A percentile compares a stretch with the other conserved stretches of the same genome.
phyloP scores from a whole-genome alignment of 2,797 vertebrate genomes.

The Myotis pilosus region DNA sequence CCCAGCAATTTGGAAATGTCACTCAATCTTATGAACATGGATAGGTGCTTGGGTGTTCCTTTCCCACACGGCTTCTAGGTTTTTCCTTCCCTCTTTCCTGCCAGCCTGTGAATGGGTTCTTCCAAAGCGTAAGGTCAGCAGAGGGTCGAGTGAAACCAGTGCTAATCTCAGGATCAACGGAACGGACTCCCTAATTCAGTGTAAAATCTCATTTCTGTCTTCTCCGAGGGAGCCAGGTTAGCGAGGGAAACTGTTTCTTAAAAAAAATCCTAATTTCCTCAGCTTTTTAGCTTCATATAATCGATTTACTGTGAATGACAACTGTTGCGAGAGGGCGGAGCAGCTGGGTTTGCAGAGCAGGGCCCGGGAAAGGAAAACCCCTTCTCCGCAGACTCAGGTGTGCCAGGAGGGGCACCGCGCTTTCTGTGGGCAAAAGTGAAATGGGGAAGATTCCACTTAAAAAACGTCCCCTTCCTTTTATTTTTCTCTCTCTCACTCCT shows the following conservation, averaged over 20 bases:
- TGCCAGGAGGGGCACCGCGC: not conserved
- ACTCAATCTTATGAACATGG: not conserved
- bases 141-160: not conserved
- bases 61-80: not conserved
- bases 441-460: not conserved
- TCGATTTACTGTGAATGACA: not conserved
- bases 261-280: conserved; percentile 23
- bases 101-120: not conserved
- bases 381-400: not conserved
- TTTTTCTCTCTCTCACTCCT: not conserved
- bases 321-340: not conserved
- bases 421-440: not conserved
- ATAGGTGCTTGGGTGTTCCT: not conserved
- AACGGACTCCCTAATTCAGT: not conserved
- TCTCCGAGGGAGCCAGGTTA: not conserved
- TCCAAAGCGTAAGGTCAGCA: not conserved
- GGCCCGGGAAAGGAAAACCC: not conserved
- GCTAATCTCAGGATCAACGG: conserved; percentile 34
- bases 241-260: not conserved
- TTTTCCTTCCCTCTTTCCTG: not conserved
- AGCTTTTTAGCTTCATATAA: not conserved
- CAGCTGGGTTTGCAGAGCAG: not conserved
- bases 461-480: not conserved
- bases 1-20: not conserved
- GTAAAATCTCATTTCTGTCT: conserved; percentile 52